phyloP scores from a whole-genome alignment of 2,797 vertebrate genomes.

The Hydrolagus colliei region DNA sequence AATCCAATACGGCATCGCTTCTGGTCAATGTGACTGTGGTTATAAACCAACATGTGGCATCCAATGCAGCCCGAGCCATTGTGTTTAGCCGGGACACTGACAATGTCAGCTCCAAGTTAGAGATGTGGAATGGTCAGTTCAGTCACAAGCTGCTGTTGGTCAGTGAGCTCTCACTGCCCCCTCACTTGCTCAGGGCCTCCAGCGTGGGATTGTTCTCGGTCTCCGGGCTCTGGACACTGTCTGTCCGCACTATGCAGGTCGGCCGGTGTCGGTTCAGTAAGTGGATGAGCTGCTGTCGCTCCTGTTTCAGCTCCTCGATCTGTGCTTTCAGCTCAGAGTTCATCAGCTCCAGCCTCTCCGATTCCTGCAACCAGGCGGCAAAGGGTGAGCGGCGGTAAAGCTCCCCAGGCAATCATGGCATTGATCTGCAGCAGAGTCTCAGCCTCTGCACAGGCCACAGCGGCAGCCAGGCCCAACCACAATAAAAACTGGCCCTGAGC shows the following conservation, averaged over 20 bases:
- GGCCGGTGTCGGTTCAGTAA: constrained; percentile 91
- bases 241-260: constrained; percentile 89
- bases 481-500: too few species aligned
- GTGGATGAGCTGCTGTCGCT: constrained; percentile 88
- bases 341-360: constrained; percentile 86
- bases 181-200: not conserved
- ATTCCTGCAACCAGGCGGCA: constrained; percentile 62
- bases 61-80: too few species aligned
- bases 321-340: constrained; percentile 90
- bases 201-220: constrained; percentile 74
- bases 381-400: too few species aligned
- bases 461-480: too few species aligned
- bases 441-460: too few species aligned
- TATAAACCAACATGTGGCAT: too few species aligned
- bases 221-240: constrained; percentile 83
- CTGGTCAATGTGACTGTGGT: too few species aligned
- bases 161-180: not conserved
- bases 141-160: not conserved
- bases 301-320: constrained; percentile 89
- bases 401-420: too few species aligned
- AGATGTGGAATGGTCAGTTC: too few species aligned
- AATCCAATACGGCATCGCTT: too few species aligned
- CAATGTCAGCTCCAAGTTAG: too few species aligned
- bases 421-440: too few species aligned
- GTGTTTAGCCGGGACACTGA: not conserved